Conservation (phyloP, 2,113 vertebrate genomes). For the Propithecus coquereli region DNA sequence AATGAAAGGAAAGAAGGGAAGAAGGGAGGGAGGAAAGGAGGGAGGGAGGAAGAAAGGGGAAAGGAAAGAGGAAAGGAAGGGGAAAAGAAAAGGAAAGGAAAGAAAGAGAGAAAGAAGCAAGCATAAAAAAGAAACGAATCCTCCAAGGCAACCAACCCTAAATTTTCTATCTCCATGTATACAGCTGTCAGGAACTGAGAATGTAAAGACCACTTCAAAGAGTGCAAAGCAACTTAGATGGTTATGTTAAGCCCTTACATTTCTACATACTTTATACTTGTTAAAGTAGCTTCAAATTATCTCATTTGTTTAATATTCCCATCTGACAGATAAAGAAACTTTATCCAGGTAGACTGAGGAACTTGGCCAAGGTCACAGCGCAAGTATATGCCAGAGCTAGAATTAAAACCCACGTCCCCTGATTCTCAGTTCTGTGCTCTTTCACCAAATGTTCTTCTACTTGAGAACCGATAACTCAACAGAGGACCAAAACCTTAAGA, state of each 20-base stretch:
- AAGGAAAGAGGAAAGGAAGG: too few species aligned
- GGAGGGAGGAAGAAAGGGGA: too few species aligned
- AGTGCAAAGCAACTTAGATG: background rate
- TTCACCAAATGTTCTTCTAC: background rate
- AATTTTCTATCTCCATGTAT: background rate
- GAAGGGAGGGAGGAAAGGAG: background rate
- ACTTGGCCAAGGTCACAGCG: background rate
- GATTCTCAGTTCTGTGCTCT: background rate
- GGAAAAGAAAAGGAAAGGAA: too few species aligned
- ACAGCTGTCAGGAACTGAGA: constrained; percentile 3
- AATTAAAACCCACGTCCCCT: background rate
- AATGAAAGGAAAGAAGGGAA: too few species aligned
- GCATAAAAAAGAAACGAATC: background rate
- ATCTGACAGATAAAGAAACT: background rate
- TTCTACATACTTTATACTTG: background rate
- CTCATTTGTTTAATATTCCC: constrained; percentile 10
- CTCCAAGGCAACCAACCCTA: background rate
- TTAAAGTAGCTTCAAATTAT: background rate
- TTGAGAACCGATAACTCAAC: background rate
- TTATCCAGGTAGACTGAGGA: background rate
- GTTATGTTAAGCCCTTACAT: constrained; percentile 27
- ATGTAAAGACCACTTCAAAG: constrained; percentile 29
- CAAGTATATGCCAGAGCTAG: background rate
- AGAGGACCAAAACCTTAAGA: constrained; percentile 18
- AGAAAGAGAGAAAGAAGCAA: too few species aligned